Evolutionary conservation across 2,888 invertebrate species (phyloP).

Genomic region (Drosophila flavopinicola): DNA sequence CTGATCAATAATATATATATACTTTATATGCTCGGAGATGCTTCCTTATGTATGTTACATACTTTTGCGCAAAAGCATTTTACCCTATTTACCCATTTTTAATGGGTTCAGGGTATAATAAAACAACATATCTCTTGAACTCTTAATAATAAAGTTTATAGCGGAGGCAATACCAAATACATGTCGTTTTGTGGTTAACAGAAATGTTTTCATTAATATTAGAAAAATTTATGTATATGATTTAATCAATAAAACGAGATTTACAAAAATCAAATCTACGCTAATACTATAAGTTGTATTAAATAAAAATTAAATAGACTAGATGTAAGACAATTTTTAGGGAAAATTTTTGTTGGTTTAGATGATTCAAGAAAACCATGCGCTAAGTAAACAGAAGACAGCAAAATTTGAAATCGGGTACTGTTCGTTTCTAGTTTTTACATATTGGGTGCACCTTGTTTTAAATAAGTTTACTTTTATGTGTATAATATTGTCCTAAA

Average conservation of each 20-base stretch:
- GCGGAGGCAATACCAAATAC: no score
- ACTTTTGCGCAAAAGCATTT: no score
- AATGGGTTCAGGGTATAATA: no score
- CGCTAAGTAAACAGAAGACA: conserved; percentile 32
- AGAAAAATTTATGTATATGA: conserved; percentile 32
- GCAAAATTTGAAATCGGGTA: conserved; percentile 13
- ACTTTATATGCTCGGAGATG: no score
- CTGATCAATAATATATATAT: no score
- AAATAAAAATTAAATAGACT: conserved; percentile 50
- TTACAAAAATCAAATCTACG: conserved; percentile 72
- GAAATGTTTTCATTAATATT: no score
- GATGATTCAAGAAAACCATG: conserved; percentile 42
- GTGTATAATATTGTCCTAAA: conserved; percentile 74
- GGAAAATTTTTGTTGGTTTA: conserved; percentile 40
- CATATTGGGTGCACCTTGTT: conserved; percentile 30
- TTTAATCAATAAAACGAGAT: conserved; percentile 57
- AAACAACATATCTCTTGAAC: no score
- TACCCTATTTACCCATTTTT: no score
- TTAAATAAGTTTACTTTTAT: conserved; percentile 32
- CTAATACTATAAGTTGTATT: conserved; percentile 63
- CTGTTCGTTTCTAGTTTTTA: conserved; percentile 39
- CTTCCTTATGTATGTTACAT: no score
- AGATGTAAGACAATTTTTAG: conserved; percentile 38
- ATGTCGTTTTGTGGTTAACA: no score
- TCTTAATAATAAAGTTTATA: no score